Conservation (phyloP, 2,113 vertebrate species). For the Physeter macrocephalus region DNA sequence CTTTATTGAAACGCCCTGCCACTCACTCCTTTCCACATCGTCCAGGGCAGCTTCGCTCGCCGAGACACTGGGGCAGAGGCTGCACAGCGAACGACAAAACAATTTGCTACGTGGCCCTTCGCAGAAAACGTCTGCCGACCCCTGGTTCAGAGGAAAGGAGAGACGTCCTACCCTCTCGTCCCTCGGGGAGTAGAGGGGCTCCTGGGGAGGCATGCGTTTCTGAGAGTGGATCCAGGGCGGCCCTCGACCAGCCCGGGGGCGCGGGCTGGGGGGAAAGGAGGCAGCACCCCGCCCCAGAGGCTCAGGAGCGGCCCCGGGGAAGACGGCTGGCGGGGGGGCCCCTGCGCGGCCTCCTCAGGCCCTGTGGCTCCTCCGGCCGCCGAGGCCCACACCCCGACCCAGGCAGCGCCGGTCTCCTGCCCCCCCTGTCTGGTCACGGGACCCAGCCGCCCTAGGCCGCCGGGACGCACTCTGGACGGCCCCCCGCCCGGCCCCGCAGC, state of each 20-base stretch:
- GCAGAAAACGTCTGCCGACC: not conserved
- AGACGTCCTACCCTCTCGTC: not conserved
- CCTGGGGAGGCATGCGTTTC: not conserved
- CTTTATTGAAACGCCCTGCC: not conserved
- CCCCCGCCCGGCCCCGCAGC: too few relatives aligned
- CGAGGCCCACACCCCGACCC: not conserved
- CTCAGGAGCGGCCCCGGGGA: fast-evolving
- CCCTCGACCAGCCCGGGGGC: too few relatives aligned
- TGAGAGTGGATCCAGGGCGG: not conserved
- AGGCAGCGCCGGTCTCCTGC: not conserved
- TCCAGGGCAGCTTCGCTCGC: not conserved
- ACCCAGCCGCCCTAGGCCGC: too few relatives aligned
- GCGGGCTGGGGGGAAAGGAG: not conserved
- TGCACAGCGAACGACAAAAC: not conserved
- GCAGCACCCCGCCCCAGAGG: not conserved
- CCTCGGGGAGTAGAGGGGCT: not conserved
- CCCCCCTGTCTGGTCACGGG: not conserved
- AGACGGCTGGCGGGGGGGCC: fast-evolving
- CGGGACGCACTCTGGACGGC: too few relatives aligned
- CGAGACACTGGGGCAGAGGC: not conserved
- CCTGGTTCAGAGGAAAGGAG: not conserved
- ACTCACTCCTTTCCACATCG: not conserved
- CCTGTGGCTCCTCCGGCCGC: too few relatives aligned
- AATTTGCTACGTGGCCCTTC: not conserved
- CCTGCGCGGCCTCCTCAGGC: not conserved